Percentiles rank a stretch among this genome's conserved stretches.
Evolutionary conservation across 2,113 vertebrate species (phyloP).

Genomic region (Calyptommatus sinebrachiatus): DNA sequence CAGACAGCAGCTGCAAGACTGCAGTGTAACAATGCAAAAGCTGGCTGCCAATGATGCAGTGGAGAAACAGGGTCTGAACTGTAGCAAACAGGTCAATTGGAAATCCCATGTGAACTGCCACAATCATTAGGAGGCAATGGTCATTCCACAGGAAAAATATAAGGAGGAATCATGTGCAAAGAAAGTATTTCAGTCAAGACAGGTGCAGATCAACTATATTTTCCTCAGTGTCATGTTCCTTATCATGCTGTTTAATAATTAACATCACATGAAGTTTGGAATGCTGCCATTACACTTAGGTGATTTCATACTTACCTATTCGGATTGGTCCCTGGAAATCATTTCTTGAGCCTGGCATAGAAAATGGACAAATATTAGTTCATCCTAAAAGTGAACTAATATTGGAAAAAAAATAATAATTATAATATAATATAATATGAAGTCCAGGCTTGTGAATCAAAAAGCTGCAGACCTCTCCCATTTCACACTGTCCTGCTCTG

Average conservation of each 20-base stretch:
- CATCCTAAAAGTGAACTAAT: too few species aligned
- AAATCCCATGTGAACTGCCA: neutral
- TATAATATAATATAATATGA: too few species aligned
- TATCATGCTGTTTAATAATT: neutral
- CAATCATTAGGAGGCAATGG: too few species aligned
- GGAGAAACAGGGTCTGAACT: neutral
- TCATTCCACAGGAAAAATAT: neutral
- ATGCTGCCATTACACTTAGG: neutral
- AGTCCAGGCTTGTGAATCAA: too few species aligned
- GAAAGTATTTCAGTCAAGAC: neutral
- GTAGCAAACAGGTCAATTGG: neutral
- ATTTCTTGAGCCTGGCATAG: too few species aligned
- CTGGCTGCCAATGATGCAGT: neutral
- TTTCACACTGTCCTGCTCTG: too few species aligned
- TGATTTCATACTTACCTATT: too few species aligned
- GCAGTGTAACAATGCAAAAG: neutral
- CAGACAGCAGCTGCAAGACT: neutral
- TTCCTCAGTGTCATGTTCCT: neutral
- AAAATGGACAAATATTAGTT: too few species aligned
- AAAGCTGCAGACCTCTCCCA: too few species aligned
- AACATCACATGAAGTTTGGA: neutral
- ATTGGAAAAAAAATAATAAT: too few species aligned
- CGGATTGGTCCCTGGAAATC: too few species aligned
- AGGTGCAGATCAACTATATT: neutral
- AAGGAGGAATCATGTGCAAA: neutral